Percentiles rank a stretch among this genome's conserved stretches.
Evolutionary conservation across 2,888 invertebrate species (phyloP).

Genomic region (Enchytraeus crypticus): DNA sequence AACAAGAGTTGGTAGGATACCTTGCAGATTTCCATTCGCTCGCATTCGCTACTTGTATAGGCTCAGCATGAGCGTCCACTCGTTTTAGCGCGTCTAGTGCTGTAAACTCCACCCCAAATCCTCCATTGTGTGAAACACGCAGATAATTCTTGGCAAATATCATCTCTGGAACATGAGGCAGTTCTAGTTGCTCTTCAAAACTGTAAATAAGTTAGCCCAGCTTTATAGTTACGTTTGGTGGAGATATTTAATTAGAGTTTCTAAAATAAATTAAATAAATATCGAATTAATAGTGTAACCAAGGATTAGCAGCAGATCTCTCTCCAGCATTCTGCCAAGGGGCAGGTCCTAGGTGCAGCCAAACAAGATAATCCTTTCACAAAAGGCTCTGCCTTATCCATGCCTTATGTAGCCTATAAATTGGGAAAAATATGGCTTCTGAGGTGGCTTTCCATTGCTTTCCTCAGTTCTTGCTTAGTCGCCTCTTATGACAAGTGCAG

Average conservation of each 20-base stretch:
- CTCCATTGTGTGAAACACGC: constrained; percentile 57
- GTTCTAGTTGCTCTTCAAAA: constrained; percentile 47
- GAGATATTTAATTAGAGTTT: neutral
- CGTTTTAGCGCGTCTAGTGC: constrained; percentile 78
- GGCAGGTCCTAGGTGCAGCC: neutral
- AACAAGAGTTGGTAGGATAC: no score
- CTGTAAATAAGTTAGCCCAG: constrained; percentile 24
- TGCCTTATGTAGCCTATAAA: no score
- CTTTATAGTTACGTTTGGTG: no score
- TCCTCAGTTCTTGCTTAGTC: no score
- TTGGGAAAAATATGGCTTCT: no score
- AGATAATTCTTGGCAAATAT: constrained; percentile 86
- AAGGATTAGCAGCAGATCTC: neutral
- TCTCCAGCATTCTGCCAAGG: no score
- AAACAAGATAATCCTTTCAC: neutral
- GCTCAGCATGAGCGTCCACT: constrained; percentile 55
- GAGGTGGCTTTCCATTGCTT: no score
- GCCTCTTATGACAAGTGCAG: no score
- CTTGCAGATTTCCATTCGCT: constrained; percentile 84
- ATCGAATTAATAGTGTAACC: neutral
- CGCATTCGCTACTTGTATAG: constrained; percentile 77
- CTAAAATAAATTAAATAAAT: neutral
- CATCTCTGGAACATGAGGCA: constrained; percentile 97
- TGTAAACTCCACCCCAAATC: constrained; percentile 64
- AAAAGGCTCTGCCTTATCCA: no score